Conservation (phyloP, 2,797 vertebrate species). For the Sebastes matsubarae region DNA sequence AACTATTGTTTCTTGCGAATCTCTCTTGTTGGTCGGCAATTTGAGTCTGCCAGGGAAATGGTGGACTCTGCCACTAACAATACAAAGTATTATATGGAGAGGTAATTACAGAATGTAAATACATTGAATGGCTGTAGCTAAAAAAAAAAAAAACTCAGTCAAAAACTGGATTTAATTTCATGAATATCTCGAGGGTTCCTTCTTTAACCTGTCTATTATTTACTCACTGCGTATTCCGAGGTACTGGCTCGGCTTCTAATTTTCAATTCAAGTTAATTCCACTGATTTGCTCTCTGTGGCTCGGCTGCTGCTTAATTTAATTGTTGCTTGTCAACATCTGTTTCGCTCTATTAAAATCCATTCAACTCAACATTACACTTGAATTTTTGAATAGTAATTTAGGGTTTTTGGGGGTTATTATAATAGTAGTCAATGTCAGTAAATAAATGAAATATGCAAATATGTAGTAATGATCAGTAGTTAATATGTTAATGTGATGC, state of each 20-base stretch:
- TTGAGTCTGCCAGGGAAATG: background rate
- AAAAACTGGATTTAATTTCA: background rate
- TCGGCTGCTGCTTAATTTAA: slow-evolving; percentile 9
- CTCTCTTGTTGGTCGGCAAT: background rate
- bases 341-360: background rate
- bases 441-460: slow-evolving; percentile 17
- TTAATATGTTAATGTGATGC: slow-evolving; percentile 21
- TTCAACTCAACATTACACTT: background rate
- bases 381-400: background rate
- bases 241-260: background rate
- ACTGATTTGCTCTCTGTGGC: background rate
- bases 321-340: slow-evolving; percentile 10
- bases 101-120: background rate
- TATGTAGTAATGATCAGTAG: slow-evolving; percentile 15
- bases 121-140: background rate
- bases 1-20: background rate
- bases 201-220: background rate
- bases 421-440: background rate
- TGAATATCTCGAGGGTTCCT: background rate
- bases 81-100: background rate
- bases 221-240: background rate
- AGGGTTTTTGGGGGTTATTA: background rate
- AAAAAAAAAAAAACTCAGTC: background rate
- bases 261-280: slow-evolving; percentile 13
- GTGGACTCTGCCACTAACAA: background rate